Conservation (phyloP, 2,888 invertebrate genomes). For the Leptopilina drosophilae region DNA sequence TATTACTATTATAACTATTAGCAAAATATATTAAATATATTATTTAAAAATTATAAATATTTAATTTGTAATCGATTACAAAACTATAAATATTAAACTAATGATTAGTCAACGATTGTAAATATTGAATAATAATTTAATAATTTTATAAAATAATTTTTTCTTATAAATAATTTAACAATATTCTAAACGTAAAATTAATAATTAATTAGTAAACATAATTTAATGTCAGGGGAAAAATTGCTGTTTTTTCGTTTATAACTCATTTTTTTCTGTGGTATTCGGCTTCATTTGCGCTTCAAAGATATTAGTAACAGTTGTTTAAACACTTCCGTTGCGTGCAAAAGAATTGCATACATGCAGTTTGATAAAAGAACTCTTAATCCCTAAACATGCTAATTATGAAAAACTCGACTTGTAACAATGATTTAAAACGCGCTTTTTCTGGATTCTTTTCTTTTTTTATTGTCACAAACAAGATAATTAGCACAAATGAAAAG, state of each 20-base stretch:
- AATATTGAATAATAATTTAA: too few relatives aligned
- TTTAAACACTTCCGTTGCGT: constrained; percentile 26
- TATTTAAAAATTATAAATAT: too few relatives aligned
- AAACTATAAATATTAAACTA: too few relatives aligned
- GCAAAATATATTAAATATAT: too few relatives aligned
- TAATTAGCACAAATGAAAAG: not conserved
- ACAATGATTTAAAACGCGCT: not conserved
- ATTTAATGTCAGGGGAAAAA: not conserved
- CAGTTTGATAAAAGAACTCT: constrained; percentile 13
- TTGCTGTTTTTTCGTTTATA: not conserved
- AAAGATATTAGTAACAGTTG: constrained; percentile 1
- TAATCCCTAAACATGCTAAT: constrained; percentile 5
- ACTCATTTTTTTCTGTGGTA: not conserved
- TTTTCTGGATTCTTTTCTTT: not conserved
- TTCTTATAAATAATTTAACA: too few relatives aligned
- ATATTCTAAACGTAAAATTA: too few relatives aligned
- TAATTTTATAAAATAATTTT: too few relatives aligned
- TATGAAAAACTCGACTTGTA: not conserved
- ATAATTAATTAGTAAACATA: not conserved
- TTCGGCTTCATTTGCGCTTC: not conserved
- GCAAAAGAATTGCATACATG: not conserved
- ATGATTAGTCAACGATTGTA: too few relatives aligned
- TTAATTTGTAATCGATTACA: too few relatives aligned
- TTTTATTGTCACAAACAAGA: not conserved
- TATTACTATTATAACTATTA: too few relatives aligned